These are phyloP conservation scores for Athrips mouffetella DNA, from an alignment of 2,888 invertebrate species.

Conservation along the genomic window DNA sequence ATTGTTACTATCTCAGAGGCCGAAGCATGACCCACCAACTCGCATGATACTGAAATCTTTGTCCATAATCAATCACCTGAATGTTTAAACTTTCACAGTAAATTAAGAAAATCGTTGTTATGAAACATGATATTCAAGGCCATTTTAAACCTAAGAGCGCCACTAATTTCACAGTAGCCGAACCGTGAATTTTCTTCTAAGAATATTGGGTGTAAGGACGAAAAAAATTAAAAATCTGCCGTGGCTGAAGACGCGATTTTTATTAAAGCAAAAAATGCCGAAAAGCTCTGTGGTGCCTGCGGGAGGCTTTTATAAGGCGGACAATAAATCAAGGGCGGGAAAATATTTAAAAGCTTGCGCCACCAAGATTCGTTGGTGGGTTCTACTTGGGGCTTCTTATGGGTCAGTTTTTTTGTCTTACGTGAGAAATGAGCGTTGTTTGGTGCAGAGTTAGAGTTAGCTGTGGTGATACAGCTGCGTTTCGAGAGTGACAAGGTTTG, in stretches of 20 bases:
- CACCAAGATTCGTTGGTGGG: constrained; percentile 45
- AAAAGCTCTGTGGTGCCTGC: constrained; percentile 53
- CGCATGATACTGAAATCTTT: too few species aligned
- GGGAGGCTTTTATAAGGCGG: constrained; percentile 73
- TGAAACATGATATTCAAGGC: too few species aligned
- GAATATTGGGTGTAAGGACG: constrained; percentile 45
- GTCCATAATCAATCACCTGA: too few species aligned
- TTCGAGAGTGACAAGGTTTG: too few species aligned
- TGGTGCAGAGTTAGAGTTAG: too few species aligned
- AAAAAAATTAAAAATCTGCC: constrained; percentile 63
- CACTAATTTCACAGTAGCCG: constrained; percentile 56
- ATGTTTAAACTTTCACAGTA: not conserved
- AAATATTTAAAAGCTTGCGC: constrained; percentile 66
- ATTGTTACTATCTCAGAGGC: too few species aligned
- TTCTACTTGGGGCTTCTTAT: constrained; percentile 3
- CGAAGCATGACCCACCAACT: too few species aligned
- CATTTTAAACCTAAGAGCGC: not conserved
- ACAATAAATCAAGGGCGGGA: constrained; percentile 71
- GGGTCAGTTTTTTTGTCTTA: too few species aligned
- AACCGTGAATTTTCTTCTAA: constrained; percentile 40
- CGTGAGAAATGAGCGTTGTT: too few species aligned
- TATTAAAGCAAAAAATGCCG: constrained; percentile 63
- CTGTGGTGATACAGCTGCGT: too few species aligned
- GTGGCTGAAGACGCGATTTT: constrained; percentile 57
- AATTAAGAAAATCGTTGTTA: not conserved